phyloP scores from a whole-genome alignment of 2,888 invertebrate genomes.

The Drosophila vallismaia region DNA sequence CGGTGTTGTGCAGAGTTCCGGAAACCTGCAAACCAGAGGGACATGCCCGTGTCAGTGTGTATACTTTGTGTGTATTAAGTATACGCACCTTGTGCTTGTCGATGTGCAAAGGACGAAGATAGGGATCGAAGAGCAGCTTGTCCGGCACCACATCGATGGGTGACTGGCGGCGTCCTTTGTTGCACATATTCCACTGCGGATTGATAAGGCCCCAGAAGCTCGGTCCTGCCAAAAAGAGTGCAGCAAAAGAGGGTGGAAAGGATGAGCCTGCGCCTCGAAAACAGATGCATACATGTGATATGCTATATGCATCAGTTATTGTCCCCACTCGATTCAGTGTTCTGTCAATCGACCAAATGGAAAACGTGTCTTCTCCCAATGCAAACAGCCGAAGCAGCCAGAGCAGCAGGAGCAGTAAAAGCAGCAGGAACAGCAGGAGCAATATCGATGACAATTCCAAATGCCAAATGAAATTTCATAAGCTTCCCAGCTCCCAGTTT shows the following conservation, averaged over 20 bases:
- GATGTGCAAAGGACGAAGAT: conserved; percentile 94
- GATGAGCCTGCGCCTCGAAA: background rate
- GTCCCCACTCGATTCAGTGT: conserved; percentile 11
- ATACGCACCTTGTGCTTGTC: conserved; percentile 94
- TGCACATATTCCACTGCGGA: conserved; percentile 99
- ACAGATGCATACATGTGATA: conserved; percentile 10
- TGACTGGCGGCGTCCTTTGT: conserved; percentile 97
- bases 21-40: conserved; percentile 87
- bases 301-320: conserved; percentile 25
- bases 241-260: background rate
- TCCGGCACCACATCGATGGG: conserved; percentile 98
- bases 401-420: conserved; percentile 1
- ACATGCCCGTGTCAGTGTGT: background rate
- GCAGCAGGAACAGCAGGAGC: conserved; percentile 10
- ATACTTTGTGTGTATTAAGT: background rate
- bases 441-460: conserved; percentile 55
- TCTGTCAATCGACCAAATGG: conserved; percentile 68
- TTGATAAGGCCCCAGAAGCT: conserved; percentile 99
- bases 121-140: conserved; percentile 97
- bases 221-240: conserved; percentile 89
- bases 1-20: conserved; percentile 95
- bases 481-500: conserved; percentile 39
- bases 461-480: conserved; percentile 74
- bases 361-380: conserved; percentile 65
- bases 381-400: conserved; percentile 44